phyloP scores from a whole-genome alignment of 64 coral and sea anemone species.

The Montipora capricornis region DNA sequence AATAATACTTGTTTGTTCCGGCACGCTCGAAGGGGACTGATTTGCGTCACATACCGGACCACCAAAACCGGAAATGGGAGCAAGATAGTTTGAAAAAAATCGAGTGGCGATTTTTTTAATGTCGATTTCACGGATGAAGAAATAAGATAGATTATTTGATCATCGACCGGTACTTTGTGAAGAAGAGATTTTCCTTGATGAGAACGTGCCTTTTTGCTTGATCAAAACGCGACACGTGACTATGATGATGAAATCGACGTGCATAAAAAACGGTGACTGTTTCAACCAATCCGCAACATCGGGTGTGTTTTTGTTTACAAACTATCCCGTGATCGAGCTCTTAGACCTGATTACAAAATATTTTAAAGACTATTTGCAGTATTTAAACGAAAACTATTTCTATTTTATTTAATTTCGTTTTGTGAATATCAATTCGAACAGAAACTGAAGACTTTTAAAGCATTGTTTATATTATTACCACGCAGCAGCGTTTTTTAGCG shows the following conservation, averaged over 20 bases:
- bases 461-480: no score
- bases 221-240: constrained; percentile 8
- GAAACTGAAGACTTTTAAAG: background rate
- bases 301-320: constrained; percentile 40
- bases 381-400: background rate
- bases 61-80: no score
- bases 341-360: no score
- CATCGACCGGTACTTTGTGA: background rate
- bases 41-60: background rate
- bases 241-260: constrained; percentile 11
- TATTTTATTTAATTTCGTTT: background rate
- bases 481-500: background rate
- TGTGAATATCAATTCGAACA: background rate
- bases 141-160: background rate
- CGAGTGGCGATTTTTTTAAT: background rate
- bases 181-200: background rate
- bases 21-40: background rate
- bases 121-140: background rate
- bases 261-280: background rate
- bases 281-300: background rate
- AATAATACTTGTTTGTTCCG: background rate
- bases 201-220: background rate
- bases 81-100: background rate
- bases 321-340: background rate
- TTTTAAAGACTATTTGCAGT: no score